These are phyloP conservation scores for Brienomyrus brachyistius DNA, from an alignment of 2,113 vertebrate species.

Conservation along the genomic window DNA sequence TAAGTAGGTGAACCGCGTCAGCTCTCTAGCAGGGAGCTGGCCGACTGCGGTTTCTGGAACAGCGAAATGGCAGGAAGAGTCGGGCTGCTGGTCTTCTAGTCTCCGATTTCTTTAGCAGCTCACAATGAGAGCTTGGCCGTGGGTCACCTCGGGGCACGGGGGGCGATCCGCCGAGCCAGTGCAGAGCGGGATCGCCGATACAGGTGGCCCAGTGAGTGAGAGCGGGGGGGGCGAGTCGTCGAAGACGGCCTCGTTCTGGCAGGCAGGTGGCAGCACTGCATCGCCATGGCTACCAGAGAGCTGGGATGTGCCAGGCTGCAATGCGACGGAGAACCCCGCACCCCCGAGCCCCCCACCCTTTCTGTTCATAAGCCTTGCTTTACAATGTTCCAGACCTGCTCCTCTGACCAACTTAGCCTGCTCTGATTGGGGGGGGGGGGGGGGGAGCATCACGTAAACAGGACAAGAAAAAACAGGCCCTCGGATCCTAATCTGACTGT, in stretches of 20 bases:
- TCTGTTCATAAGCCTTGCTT: not conserved
- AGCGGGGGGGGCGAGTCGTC: not conserved
- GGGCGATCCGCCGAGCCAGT: too few species aligned
- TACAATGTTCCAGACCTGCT: not conserved
- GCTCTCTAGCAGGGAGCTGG: too few species aligned
- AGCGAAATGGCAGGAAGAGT: not conserved
- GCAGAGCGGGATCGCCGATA: not conserved
- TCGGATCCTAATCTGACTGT: not conserved
- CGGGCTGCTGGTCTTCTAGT: not conserved
- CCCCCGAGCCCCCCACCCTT: not conserved
- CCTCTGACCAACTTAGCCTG: not conserved
- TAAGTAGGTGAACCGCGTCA: not conserved
- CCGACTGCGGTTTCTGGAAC: not conserved
- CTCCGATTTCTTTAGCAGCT: not conserved
- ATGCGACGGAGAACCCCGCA: not conserved
- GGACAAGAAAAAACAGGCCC: not conserved
- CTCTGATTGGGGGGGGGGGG: not conserved
- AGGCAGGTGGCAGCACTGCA: not conserved
- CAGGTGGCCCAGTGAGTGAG: not conserved
- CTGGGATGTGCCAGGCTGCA: not conserved
- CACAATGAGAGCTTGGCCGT: not conserved
- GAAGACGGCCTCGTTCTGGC: too few species aligned
- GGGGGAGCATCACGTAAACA: not conserved
- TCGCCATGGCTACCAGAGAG: not conserved
- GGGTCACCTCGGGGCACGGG: not conserved